These are phyloP conservation scores for Therioaphis trifolii DNA, from an alignment of 2,888 invertebrate species.

Conservation along the genomic window DNA sequence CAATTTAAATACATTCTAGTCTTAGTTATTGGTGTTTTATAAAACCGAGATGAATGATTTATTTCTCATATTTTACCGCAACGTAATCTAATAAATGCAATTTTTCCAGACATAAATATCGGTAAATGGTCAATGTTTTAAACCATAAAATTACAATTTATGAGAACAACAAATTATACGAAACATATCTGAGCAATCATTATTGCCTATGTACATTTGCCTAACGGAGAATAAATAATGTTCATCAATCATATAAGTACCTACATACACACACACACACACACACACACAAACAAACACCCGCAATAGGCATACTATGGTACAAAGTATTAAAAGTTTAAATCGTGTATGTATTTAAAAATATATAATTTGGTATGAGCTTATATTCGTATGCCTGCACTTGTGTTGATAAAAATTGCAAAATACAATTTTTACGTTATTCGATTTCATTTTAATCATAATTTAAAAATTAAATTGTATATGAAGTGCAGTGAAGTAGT, in stretches of 20 bases:
- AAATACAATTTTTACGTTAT: too few relatives aligned
- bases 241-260: background rate
- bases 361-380: background rate
- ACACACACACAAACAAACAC: too few relatives aligned
- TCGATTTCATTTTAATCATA: too few relatives aligned
- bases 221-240: background rate
- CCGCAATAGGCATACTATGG: too few relatives aligned
- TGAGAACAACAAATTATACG: background rate
- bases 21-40: constrained; percentile 33
- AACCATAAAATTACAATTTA: constrained; percentile 22
- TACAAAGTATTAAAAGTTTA: background rate
- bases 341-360: background rate
- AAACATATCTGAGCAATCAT: background rate
- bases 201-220: background rate
- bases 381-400: too few relatives aligned
- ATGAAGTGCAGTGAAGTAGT: too few relatives aligned
- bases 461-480: too few relatives aligned
- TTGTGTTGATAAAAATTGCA: too few relatives aligned
- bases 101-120: constrained; percentile 35
- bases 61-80: constrained; percentile 28
- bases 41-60: constrained; percentile 34
- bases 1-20: constrained; percentile 22
- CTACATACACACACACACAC: too few relatives aligned
- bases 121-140: constrained; percentile 30
- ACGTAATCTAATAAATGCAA: constrained; percentile 33